Percentiles rank a stretch among this genome's conserved stretches.
phyloP scores from a whole-genome alignment of 2,888 invertebrate genomes.

The Eurytoma californica region DNA sequence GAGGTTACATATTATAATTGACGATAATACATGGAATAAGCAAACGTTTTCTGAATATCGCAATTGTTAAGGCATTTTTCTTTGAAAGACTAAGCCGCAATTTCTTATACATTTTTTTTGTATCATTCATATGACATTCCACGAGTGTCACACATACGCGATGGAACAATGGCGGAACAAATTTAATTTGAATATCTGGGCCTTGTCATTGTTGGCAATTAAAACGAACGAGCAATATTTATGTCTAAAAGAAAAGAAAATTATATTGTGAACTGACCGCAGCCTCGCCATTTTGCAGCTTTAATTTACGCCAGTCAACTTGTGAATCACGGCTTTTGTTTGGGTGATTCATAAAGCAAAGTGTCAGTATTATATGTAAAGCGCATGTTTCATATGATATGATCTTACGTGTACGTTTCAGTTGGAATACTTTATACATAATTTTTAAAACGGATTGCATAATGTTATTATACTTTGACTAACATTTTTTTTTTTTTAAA shows the following conservation, averaged over 20 bases:
- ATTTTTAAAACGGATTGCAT: background rate
- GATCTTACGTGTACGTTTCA: no score
- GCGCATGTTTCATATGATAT: background rate
- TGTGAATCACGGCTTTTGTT: slow-evolving; percentile 54
- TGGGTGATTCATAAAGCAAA: slow-evolving; percentile 48
- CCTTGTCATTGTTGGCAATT: slow-evolving; percentile 44
- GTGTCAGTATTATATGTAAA: slow-evolving; percentile 23
- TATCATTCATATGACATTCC: background rate
- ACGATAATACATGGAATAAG: no score
- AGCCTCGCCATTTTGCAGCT: slow-evolving; percentile 24
- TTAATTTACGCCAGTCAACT: slow-evolving; percentile 40
- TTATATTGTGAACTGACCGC: slow-evolving; percentile 18
- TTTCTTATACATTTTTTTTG: background rate
- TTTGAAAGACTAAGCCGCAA: no score
- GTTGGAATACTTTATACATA: no score
- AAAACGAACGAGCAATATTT: slow-evolving; percentile 33
- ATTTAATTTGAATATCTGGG: slow-evolving; percentile 22
- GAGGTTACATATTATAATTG: no score
- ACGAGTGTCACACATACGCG: background rate
- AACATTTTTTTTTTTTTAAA: no score
- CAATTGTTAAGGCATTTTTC: no score
- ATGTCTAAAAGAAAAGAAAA: slow-evolving; percentile 36
- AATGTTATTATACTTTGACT: no score
- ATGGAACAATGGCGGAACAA: slow-evolving; percentile 7
- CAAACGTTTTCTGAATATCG: no score